Conservation (phyloP, 30 jellyfish, hydroid and myxozoan species). For the Hydractinia symbiolongicarpus region DNA sequence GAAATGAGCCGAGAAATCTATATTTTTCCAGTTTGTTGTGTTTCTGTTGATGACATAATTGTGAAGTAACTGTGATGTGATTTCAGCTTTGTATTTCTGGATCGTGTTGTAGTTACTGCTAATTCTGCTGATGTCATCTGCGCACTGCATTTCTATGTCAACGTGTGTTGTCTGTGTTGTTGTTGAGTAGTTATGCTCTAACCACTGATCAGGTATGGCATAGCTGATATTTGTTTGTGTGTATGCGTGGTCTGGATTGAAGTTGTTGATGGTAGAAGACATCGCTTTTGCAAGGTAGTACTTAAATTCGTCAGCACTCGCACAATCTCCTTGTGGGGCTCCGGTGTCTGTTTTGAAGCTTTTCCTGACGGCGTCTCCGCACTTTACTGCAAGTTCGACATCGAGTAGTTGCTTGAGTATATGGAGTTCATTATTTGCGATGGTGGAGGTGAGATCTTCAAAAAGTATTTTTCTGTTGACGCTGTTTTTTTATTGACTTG, state of each 20-base stretch:
- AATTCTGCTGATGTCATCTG: slow-evolving; percentile 61
- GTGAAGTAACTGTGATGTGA: slow-evolving; percentile 34
- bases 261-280: not conserved
- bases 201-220: slow-evolving; percentile 30
- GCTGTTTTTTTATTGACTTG: not conserved
- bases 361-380: slow-evolving; percentile 36
- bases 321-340: slow-evolving; percentile 55
- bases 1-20: slow-evolving; percentile 25
- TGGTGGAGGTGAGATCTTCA: slow-evolving; percentile 28
- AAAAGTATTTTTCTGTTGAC: slow-evolving; percentile 37
- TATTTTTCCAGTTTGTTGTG: not conserved
- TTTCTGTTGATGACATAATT: slow-evolving; percentile 25
- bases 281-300: slow-evolving; percentile 43
- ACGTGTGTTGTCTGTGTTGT: not conserved
- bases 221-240: slow-evolving; percentile 3
- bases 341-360: slow-evolving; percentile 46
- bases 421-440: slow-evolving; percentile 46
- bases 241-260: too few species aligned
- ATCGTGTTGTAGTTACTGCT: slow-evolving; percentile 39
- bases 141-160: slow-evolving; percentile 43
- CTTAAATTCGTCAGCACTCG: slow-evolving; percentile 35
- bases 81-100: slow-evolving; percentile 33
- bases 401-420: slow-evolving; percentile 32
- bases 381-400: slow-evolving; percentile 34
- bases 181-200: slow-evolving; percentile 18